Percentiles rank a stretch among this genome's conserved stretches.
phyloP scores from a whole-genome alignment of 2,888 invertebrate species.

The Sialis lutaria region DNA sequence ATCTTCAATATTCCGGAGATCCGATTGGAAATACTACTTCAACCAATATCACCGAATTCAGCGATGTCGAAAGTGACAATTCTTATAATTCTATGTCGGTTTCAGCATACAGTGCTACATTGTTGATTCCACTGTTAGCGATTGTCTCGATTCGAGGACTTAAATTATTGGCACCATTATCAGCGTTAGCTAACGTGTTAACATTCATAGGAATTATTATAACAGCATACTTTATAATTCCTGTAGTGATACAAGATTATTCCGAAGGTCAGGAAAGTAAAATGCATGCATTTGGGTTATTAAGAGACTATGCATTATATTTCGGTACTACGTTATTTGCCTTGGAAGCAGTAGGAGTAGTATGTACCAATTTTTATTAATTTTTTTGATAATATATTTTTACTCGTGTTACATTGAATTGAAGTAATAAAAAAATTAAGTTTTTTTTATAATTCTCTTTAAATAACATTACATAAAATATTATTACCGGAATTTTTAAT shows the following conservation, averaged over 20 bases:
- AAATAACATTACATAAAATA: too few relatives aligned
- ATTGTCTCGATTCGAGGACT: constrained; percentile 73
- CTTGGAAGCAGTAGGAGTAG: constrained; percentile 85
- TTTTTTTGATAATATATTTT: neutral
- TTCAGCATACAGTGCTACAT: constrained; percentile 11
- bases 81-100: neutral
- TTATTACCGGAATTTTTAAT: neutral
- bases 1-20: neutral
- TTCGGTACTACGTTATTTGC: constrained; percentile 94
- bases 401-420: neutral
- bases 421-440: neutral
- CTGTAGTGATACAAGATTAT: too few relatives aligned
- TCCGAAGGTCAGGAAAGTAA: constrained; percentile 21
- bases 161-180: constrained; percentile 77
- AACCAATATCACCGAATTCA: too few relatives aligned
- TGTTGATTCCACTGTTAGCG: constrained; percentile 45
- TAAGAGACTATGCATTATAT: constrained; percentile 68
- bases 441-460: neutral
- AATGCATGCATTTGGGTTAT: constrained; percentile 41
- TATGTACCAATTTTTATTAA: constrained; percentile 26
- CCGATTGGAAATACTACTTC: too few relatives aligned
- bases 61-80: neutral
- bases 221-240: constrained; percentile 62
- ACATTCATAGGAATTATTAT: constrained; percentile 72
- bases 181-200: constrained; percentile 71